Base-by-base conservation (phyloP, 1,140 invertebrate species). In the Solen grandis region DNA sequence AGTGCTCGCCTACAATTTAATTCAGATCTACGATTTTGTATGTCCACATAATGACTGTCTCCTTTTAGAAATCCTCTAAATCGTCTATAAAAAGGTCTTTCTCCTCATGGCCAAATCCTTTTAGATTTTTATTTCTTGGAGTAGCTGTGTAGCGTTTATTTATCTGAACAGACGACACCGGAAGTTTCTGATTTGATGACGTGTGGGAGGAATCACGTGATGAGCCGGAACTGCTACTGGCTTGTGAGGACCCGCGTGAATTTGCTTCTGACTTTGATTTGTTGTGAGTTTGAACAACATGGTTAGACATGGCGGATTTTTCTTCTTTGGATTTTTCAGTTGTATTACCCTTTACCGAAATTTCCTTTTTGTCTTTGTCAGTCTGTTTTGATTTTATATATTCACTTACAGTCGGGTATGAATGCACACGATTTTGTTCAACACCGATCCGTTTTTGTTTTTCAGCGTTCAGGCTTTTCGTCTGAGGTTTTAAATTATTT, bases 71-170 rank as follows among this genome's bases (percentile, higher is more conserved):
- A 27, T 75, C 72, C 52, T 75, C 72, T 5, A 75, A 50, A 27
- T 75, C 72, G 33, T 62, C 72, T 2, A 75, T 38, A 31, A 41
- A 41, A 8, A 75, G 22, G 25, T 75, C 72, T 50, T 50, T 62
- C 16, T 75, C 72, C 8, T 75, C 72, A 19, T 29, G 72, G 1
- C 72, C 35, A 62, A 75, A 75, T 22, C 72, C 72, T 25, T 75
- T 75, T 22, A 46, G 35, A 25, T 62, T 62, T 33, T 63, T 75
- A 19, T 75, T 50, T 22, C 55, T 33, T 60, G 57, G 59, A 10
- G 57, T 62, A 1, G 31, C 36, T 25, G 14, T 70, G 27, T 52
- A 31, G 4, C 52, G 22, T 35, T 70, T 70, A 1, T 16, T 35
- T 13, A 31, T 55, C 5, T 70, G 22, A 16, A 31, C 22, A 55